A percentile compares a stretch with the other conserved stretches of the same genome.
These are phyloP conservation scores for Notodonta dromedarius DNA, from an alignment of 2,888 invertebrate genomes.

Conservation along the genomic window DNA sequence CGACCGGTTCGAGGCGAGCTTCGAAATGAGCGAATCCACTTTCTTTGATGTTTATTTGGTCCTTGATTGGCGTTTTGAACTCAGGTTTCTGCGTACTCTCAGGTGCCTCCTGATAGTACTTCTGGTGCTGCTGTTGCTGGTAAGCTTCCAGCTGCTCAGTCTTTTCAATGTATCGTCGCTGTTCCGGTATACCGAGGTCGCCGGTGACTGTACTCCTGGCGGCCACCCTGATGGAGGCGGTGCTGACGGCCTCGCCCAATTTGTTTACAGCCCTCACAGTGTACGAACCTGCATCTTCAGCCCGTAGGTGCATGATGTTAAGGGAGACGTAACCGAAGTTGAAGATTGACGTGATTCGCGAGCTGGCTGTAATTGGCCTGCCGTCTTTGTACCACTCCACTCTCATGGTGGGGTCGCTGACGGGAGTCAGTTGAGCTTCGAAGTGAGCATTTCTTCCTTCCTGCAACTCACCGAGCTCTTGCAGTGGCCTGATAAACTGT, in stretches of 20 bases:
- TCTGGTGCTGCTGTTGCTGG: conserved; percentile 91
- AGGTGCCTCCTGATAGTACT: conserved; percentile 91
- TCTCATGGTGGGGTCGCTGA: conserved; percentile 96
- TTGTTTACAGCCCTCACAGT: conserved; percentile 96
- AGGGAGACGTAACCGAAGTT: conserved; percentile 99
- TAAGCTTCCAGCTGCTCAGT: conserved; percentile 96
- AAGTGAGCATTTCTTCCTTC: conserved; percentile 97
- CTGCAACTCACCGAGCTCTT: conserved; percentile 93
- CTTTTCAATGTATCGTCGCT: conserved; percentile 95
- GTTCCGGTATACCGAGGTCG: conserved; percentile 95
- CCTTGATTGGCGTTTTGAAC: conserved; percentile 95
- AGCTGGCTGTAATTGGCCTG: conserved; percentile 97
- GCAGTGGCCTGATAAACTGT: conserved; percentile 94
- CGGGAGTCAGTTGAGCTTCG: conserved; percentile 95
- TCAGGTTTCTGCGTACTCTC: conserved; percentile 92
- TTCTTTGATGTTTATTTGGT: conserved; percentile 93
- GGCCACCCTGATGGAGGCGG: conserved; percentile 90
- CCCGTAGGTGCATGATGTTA: conserved; percentile 98
- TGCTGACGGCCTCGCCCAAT: conserved; percentile 95
- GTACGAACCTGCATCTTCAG: conserved; percentile 98
- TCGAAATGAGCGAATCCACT: conserved; percentile 98
- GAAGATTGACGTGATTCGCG: conserved; percentile 98
- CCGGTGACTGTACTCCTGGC: conserved; percentile 93
- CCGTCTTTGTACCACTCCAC: conserved; percentile 99
- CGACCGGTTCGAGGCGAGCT: conserved; percentile 96